Base-by-base conservation (phyloP, 2,797 vertebrate genomes). In the Amniataba percoides region DNA sequence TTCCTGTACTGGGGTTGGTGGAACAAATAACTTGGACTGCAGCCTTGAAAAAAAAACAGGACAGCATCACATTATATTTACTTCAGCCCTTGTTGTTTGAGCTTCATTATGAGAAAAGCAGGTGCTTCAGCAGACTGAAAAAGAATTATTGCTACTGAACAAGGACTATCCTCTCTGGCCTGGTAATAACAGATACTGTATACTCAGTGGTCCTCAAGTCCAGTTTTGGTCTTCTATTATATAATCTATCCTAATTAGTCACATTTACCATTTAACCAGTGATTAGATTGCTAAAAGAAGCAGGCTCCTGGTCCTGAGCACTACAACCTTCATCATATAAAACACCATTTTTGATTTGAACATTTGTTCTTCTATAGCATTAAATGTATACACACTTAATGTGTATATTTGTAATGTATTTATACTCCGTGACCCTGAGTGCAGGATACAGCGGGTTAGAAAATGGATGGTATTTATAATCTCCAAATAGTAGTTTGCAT, bases 11-110 rank as follows among this genome's bases (percentile, higher is more conserved):
- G 0, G 53, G 36, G 2, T 58, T 78, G 25, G 19, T 53, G 34
- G 34, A 62, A 64, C 5, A 73, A 59, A 73, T 52, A 77, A 57
- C 13, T n/a, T 77, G 27, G 55, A 52, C 21, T 25, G 14, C 69
- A 74, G n/a, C 85, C 77, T 88, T 87, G 61, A 73, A 77, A 48
- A 31, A 68, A 66, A 51, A 70, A 52, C 18, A 49, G 39, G 45
- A 51, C 21, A 67, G 23, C 27, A 14, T 75, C 14, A 31, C 45
- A 51, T 51, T 43, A 53, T 77, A 57, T 70, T 66, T 55, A 46
- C n/a, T 34, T 77, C 15, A 68, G 64, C 18, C 31, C n/a, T 65
- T 7, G 74, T 77, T 77, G 27, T 69, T 31, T 72, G 49, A 45
- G 59, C 48, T 36, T 3, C 51, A 65, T 65, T 70, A 36, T 72